Percentiles rank a stretch among this genome's conserved stretches.
These are phyloP conservation scores for Corapipo altera DNA, from an alignment of 2,113 vertebrate species.

Conservation along the genomic window DNA sequence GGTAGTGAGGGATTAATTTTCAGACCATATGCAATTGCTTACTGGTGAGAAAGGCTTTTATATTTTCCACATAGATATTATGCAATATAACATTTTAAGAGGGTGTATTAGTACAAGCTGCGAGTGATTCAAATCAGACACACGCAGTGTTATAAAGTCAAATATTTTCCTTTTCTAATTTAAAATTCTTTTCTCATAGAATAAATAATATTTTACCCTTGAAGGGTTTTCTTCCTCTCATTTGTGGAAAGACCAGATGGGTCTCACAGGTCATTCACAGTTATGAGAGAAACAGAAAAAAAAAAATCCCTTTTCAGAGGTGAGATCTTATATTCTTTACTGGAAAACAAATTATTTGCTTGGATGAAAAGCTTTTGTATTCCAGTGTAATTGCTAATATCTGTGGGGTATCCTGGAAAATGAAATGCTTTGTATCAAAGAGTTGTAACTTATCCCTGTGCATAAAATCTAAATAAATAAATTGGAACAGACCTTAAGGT, in stretches of 20 bases:
- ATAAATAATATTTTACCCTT: conserved; percentile 72
- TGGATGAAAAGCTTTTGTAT: conserved; percentile 73
- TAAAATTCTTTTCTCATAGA: conserved; percentile 69
- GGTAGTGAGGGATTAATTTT: conserved; percentile 55
- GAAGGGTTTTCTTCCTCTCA: conserved; percentile 65
- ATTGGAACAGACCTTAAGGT: conserved; percentile 30
- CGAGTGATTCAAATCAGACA: conserved; percentile 64
- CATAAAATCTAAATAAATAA: conserved; percentile 77
- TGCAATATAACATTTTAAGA: conserved; percentile 67
- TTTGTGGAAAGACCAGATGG: conserved; percentile 67
- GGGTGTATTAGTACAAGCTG: conserved; percentile 43
- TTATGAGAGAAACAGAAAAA: conserved; percentile 60
- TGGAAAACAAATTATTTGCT: conserved; percentile 76
- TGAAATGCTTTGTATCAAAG: conserved; percentile 71
- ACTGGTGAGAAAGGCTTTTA: conserved; percentile 64
- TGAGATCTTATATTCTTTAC: conserved; percentile 65
- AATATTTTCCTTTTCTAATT: conserved; percentile 65
- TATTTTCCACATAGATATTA: conserved; percentile 48
- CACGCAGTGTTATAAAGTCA: conserved; percentile 51
- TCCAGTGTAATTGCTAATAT: conserved; percentile 71
- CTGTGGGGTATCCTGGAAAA: conserved; percentile 73
- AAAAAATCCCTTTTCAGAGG: conserved; percentile 39
- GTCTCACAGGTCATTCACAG: conserved; percentile 71
- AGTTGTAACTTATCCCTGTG: conserved; percentile 69
- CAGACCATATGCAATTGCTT: conserved; percentile 53